phyloP scores from a whole-genome alignment of 2,113 vertebrate genomes.

The Pandion haliaetus region DNA sequence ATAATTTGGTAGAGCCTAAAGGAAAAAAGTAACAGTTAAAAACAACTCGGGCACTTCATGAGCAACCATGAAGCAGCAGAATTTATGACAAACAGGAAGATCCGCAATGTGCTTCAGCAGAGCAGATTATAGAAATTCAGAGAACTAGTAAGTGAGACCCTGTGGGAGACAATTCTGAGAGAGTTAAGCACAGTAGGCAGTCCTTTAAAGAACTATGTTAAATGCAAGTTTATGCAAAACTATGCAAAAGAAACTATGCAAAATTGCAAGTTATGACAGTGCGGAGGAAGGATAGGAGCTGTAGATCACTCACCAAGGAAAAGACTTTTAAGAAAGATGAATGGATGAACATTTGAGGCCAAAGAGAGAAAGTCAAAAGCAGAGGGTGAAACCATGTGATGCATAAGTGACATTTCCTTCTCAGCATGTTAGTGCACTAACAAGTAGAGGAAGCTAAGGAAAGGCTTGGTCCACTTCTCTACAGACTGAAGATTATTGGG shows the following conservation, averaged over 20 bases:
- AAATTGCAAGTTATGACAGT: slow-evolving; percentile 24
- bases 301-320: background rate
- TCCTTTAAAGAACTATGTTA: slow-evolving; percentile 17
- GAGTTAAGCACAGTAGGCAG: slow-evolving; percentile 24
- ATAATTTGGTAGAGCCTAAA: background rate
- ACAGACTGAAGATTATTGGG: background rate
- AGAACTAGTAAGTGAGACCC: slow-evolving; percentile 39
- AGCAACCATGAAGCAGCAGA: slow-evolving; percentile 11
- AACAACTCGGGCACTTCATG: background rate
- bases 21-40: background rate
- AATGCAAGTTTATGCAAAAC: slow-evolving; percentile 47
- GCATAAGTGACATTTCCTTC: background rate
- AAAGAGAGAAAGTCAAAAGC: background rate
- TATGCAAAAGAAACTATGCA: slow-evolving; percentile 36
- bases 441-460: background rate
- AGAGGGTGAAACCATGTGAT: background rate
- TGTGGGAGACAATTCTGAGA: slow-evolving; percentile 46
- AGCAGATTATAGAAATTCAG: slow-evolving; percentile 29
- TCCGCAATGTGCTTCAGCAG: background rate
- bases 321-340: slow-evolving; percentile 6
- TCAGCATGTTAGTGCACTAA: background rate
- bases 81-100: slow-evolving; percentile 26
- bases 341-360: background rate
- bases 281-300: slow-evolving; percentile 7
- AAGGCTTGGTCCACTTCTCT: background rate